These are phyloP conservation scores for Callimico goeldii DNA, from an alignment of 2,797 vertebrate genomes.

Conservation along the genomic window DNA sequence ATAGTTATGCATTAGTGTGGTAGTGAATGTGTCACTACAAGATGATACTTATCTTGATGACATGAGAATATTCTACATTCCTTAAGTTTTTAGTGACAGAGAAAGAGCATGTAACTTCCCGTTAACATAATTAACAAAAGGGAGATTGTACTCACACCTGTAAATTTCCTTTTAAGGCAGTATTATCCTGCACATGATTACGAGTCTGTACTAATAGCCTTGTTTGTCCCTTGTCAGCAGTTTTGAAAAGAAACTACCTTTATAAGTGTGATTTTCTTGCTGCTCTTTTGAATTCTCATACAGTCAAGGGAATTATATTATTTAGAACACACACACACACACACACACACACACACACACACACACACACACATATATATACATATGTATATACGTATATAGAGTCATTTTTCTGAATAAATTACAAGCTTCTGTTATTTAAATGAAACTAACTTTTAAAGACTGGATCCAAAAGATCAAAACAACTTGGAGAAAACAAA, in stretches of 20 bases:
- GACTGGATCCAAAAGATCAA: background rate
- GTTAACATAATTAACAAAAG: slow-evolving; percentile 34
- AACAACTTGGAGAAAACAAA: background rate
- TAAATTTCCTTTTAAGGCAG: background rate
- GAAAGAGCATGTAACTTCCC: background rate
- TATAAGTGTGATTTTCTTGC: slow-evolving; percentile 2
- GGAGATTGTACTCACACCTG: background rate
- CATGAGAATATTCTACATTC: background rate
- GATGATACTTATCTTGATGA: background rate
- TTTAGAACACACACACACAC: background rate
- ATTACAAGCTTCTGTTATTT: background rate
- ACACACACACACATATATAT: background rate
- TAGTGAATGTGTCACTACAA: background rate
- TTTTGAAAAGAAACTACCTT: slow-evolving; percentile 37
- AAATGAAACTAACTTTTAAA: slow-evolving; percentile 26
- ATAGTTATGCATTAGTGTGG: background rate
- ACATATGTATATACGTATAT: background rate
- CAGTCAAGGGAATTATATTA: slow-evolving; percentile 21
- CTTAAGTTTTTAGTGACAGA: slow-evolving; percentile 13
- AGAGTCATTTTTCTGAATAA: slow-evolving; percentile 35
- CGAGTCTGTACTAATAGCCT: background rate
- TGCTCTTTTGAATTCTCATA: slow-evolving; percentile 30
- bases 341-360: no score
- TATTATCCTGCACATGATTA: background rate
- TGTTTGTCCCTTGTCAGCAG: slow-evolving; percentile 2